Percentiles rank a stretch among this genome's conserved stretches.
Evolutionary conservation across 2,797 vertebrate species (phyloP).

Genomic region (Crypturellus tataupa): DNA sequence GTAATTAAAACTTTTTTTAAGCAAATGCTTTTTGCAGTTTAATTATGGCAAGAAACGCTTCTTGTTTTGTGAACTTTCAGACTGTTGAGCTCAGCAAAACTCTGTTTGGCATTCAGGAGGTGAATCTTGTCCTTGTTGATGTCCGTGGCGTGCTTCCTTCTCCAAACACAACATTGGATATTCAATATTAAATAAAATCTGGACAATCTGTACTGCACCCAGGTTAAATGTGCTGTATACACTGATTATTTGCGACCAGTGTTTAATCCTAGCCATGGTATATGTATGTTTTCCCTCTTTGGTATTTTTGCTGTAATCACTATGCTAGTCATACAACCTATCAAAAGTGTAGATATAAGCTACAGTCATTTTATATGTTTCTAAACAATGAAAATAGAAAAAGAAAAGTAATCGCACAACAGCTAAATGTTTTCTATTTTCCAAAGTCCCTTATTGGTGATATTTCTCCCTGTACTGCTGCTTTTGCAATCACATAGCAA

Average conservation of each 20-base stretch:
- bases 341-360: slow-evolving; percentile 69
- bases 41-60: slow-evolving; percentile 57
- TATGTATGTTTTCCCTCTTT: slow-evolving; percentile 70
- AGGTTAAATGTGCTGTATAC: slow-evolving; percentile 72
- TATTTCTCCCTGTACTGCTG: slow-evolving; percentile 71
- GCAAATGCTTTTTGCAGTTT: slow-evolving; percentile 59
- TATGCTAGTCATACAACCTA: slow-evolving; percentile 71
- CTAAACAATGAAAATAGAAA: slow-evolving; percentile 64
- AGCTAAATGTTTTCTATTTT: slow-evolving; percentile 74
- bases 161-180: slow-evolving; percentile 46
- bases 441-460: slow-evolving; percentile 75
- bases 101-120: slow-evolving; percentile 28
- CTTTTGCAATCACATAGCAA: slow-evolving; percentile 79
- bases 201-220: slow-evolving; percentile 51
- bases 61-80: slow-evolving; percentile 59
- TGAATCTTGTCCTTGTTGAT: slow-evolving; percentile 40
- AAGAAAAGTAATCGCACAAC: slow-evolving; percentile 61
- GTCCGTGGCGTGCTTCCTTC: slow-evolving; percentile 34
- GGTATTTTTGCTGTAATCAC: slow-evolving; percentile 67
- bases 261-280: slow-evolving; percentile 68
- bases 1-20: slow-evolving; percentile 72
- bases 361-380: slow-evolving; percentile 34
- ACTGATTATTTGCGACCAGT: slow-evolving; percentile 51
- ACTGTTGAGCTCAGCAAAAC: slow-evolving; percentile 64
- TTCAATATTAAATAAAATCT: slow-evolving; percentile 50